A percentile compares a stretch with the other conserved stretches of the same genome.
phyloP scores from a whole-genome alignment of 2,113 vertebrate species.

The Gadus macrocephalus region DNA sequence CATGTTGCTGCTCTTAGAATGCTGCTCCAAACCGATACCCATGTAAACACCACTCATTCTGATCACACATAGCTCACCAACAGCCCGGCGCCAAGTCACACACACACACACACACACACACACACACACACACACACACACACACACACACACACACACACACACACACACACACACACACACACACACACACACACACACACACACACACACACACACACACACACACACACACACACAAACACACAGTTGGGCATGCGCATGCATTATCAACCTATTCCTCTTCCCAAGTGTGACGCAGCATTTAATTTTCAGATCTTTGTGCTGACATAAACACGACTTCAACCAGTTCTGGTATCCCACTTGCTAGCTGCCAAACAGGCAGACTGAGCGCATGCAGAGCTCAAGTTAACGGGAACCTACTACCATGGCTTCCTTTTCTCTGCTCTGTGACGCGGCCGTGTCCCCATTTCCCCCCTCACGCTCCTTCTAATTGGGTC shows the following conservation, averaged over 20 bases:
- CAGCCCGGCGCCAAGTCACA: not conserved
- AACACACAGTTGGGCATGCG: conserved; percentile 47
- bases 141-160: conserved; percentile 7
- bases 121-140: conserved; percentile 46
- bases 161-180: conserved; percentile 68
- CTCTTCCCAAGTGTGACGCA: conserved; percentile 91
- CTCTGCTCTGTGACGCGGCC: conserved; percentile 41
- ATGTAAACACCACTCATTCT: conserved; percentile 46
- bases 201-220: conserved; percentile 7
- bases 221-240: conserved; percentile 6
- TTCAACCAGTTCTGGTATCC: conserved; percentile 54
- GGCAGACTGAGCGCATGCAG: conserved; percentile 42
- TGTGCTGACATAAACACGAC: conserved; percentile 84
- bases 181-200: conserved; percentile 26
- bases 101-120: conserved; percentile 63
- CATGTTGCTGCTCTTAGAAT: conserved; percentile 82
- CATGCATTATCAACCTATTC: conserved; percentile 55
- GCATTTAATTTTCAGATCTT: conserved; percentile 96
- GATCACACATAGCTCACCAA: conserved; percentile 32
- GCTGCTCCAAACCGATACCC: conserved; percentile 67
- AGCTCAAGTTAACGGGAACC: conserved; percentile 64
- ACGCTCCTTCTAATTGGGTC: conserved; percentile 55
- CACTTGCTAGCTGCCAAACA: conserved; percentile 40
- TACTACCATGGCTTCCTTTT: conserved; percentile 40
- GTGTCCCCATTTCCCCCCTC: conserved; percentile 47